These are phyloP conservation scores for Philereme vetulata DNA, from an alignment of 2,888 invertebrate species.

Conservation along the genomic window DNA sequence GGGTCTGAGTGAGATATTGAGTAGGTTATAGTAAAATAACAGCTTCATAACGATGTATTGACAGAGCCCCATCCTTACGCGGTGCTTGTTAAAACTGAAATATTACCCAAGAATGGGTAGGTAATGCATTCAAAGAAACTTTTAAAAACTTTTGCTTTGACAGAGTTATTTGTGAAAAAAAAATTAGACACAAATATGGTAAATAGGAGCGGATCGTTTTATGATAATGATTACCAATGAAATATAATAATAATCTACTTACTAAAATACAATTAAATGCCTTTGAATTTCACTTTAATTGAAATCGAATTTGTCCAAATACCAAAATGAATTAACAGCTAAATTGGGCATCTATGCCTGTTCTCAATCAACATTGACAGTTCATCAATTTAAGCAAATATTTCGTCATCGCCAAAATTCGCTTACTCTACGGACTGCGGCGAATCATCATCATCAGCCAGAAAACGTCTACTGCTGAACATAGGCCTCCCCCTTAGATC, in stretches of 20 bases:
- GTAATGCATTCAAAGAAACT: not conserved
- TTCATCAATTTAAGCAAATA: not conserved
- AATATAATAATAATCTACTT: no score
- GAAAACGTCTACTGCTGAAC: no score
- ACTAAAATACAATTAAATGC: no score
- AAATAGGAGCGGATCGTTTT: no score
- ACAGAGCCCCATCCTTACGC: constrained; percentile 12
- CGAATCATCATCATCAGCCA: no score
- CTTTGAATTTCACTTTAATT: no score
- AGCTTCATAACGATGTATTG: constrained; percentile 19
- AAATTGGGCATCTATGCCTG: constrained; percentile 8
- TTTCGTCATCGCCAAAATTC: not conserved
- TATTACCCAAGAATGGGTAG: constrained; percentile 6
- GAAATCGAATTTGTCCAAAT: no score
- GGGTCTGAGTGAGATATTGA: constrained; percentile 32
- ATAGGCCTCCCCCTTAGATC: no score
- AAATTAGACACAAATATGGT: no score
- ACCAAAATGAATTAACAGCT: not conserved
- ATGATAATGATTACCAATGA: no score
- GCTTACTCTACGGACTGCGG: not conserved
- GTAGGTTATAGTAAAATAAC: constrained; percentile 17
- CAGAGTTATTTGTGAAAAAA: no score
- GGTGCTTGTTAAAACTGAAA: constrained; percentile 26
- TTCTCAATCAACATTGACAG: constrained; percentile 4
- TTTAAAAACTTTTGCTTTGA: no score